Conservation (phyloP, 2,113 vertebrate genomes). For the Dicaeum eximium region DNA sequence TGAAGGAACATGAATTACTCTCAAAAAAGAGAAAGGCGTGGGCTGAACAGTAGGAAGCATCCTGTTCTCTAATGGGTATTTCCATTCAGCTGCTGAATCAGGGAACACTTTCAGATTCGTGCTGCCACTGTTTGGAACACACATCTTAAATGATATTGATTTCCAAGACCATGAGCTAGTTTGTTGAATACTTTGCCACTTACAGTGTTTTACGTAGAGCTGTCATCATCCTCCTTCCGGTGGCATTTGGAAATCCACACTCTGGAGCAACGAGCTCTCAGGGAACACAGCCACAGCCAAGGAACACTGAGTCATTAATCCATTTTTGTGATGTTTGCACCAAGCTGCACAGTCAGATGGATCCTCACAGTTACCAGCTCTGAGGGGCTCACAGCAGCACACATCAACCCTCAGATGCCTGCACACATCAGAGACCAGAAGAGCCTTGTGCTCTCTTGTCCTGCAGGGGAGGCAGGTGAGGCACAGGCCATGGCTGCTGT, state of each 20-base stretch:
- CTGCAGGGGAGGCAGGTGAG: not conserved
- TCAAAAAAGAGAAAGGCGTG: not conserved
- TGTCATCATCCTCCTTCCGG: not conserved
- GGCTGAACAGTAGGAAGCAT: conserved; percentile 32
- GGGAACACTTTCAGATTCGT: conserved; percentile 24
- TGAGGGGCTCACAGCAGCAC: not conserved
- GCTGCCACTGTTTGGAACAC: conserved; percentile 30
- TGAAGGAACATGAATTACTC: conserved; percentile 6
- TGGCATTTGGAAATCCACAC: not conserved
- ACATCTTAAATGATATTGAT: conserved; percentile 32
- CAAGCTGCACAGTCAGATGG: not conserved
- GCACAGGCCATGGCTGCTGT: not conserved
- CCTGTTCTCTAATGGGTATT: conserved; percentile 28
- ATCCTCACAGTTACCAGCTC: not conserved
- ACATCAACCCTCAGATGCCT: not conserved
- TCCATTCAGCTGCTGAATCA: conserved; percentile 54
- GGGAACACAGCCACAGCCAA: not conserved
- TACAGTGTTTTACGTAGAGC: not conserved
- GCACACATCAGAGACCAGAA: not conserved
- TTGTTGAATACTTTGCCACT: conserved; percentile 1
- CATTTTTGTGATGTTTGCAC: not conserved
- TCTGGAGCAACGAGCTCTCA: not conserved
- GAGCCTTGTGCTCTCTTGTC: not conserved
- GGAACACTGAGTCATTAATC: not conserved
- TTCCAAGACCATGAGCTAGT: conserved; percentile 39